Conservation (phyloP, 2,797 vertebrate genomes). For the Stomatorhinus walkeri region DNA sequence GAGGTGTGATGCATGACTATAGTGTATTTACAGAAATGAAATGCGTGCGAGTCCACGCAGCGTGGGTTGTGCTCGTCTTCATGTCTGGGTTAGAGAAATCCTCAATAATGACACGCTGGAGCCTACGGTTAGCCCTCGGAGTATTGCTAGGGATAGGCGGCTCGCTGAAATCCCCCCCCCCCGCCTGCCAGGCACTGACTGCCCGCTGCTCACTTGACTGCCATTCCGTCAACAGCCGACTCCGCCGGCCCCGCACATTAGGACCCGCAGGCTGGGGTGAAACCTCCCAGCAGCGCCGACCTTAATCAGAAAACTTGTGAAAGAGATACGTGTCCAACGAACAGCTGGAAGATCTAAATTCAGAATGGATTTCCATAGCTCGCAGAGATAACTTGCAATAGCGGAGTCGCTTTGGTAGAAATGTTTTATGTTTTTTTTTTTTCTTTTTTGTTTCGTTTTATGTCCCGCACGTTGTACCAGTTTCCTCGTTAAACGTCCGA, state of each 20-base stretch:
- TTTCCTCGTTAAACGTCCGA: conserved; percentile 35
- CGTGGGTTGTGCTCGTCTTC: conserved; percentile 13
- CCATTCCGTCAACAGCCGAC: conserved; percentile 53
- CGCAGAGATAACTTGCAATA: conserved; percentile 35
- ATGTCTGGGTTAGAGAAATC: conserved; percentile 29
- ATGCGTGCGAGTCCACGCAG: neutral
- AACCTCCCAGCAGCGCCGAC: conserved; percentile 71
- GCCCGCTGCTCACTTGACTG: conserved; percentile 52
- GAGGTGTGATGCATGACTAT: conserved; percentile 34
- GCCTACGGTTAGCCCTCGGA: neutral
- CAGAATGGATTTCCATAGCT: conserved; percentile 61
- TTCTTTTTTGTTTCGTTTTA: conserved; percentile 23
- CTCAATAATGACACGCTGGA: conserved; percentile 7
- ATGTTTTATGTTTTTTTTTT: conserved; percentile 27
- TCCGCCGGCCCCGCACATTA: conserved; percentile 60
- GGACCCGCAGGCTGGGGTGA: conserved; percentile 53
- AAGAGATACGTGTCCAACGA: conserved; percentile 54
- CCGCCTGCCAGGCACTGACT: conserved; percentile 13
- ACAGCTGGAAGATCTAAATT: conserved; percentile 80
- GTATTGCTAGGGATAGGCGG: neutral
- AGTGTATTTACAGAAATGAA: neutral
- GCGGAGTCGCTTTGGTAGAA: conserved; percentile 25
- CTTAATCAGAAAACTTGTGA: conserved; percentile 60
- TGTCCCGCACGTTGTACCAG: conserved; percentile 42
- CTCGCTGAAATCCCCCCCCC: neutral